These are phyloP conservation scores for Artemia franciscana DNA, from an alignment of 1,140 invertebrate genomes.

Conservation along the genomic window DNA sequence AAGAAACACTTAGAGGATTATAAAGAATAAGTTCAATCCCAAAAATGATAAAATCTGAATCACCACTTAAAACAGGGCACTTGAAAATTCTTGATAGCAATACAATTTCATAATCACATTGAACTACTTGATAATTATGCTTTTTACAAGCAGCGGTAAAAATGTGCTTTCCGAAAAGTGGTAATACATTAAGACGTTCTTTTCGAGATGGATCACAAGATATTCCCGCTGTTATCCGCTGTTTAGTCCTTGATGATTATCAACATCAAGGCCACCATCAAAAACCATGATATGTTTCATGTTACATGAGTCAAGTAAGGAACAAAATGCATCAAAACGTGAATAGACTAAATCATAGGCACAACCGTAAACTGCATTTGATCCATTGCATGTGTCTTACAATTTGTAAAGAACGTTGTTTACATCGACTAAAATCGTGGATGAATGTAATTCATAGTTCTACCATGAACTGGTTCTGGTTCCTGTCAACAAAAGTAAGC, in stretches of 20 bases:
- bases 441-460: conserved; percentile 36
- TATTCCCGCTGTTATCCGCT: conserved; percentile 28
- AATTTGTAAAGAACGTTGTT: conserved; percentile 46
- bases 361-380: conserved; percentile 50
- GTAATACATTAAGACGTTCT: conserved; percentile 28
- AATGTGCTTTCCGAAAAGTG: conserved; percentile 38
- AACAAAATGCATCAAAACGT: conserved; percentile 26
- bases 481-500: conserved; percentile 45
- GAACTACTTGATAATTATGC: conserved; percentile 34
- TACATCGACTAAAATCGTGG: conserved; percentile 53
- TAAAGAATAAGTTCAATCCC: conserved; percentile 57
- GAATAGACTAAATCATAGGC: conserved; percentile 54
- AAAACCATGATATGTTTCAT: conserved; percentile 50
- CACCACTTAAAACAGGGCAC: conserved; percentile 63
- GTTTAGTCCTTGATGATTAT: conserved; percentile 30
- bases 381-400: conserved; percentile 33
- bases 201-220: conserved; percentile 10
- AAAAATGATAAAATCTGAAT: conserved; percentile 77
- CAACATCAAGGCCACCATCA: conserved; percentile 48
- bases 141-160: conserved; percentile 39
- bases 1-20: conserved; percentile 29
- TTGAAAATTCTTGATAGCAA: conserved; percentile 42
- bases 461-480: conserved; percentile 36
- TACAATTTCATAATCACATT: conserved; percentile 55
- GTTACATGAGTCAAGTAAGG: conserved; percentile 46